Base-by-base conservation (phyloP, 2,113 vertebrate genomes). In the Gallinago jamesoni region DNA sequence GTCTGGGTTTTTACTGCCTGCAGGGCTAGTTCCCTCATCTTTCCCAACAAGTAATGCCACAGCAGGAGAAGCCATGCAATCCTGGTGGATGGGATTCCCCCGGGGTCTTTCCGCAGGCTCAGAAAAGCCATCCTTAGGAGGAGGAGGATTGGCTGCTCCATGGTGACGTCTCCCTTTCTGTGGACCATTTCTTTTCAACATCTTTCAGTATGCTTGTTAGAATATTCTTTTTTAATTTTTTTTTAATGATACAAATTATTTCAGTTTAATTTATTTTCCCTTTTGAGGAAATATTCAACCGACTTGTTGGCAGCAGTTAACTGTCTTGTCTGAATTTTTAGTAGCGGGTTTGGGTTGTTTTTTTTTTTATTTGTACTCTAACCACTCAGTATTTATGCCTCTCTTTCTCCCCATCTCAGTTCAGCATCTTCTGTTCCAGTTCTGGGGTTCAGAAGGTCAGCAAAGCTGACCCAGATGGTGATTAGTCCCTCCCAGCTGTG, bases 221-320 rank as follows among this genome's bases (percentile, higher is more conserved):
- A 79, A 56, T 76, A 82, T 66, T 89, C 21, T 72, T 87, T 79
- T 76, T 48, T 1, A 62, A 48, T 35, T 87, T 87, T 94, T 94
- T 94, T 97, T 90, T 16, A 93, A 74, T n/a, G 1, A 90, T 87
- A 87, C 55, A 74, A 68, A 93, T 95, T 74, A 41, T 92, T 92
- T 95, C 87, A 86, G 87, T 75, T 90, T 90, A 86, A 76, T 96
- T 94, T 93, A 96, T 96, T 97, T 97, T 97, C 88, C 92, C 90
- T 96, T 97, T 96, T 96, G 94, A 96, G 97, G 97, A 97, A 97
- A 96, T 85, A 57, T 3, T 92, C 90, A 91, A 59, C 84, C 1
- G 17, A 76, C 94, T 80, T 62, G 76, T 90, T 94, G 95, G 94
- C 96, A 95, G 96, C 93, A 91, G 67, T 92, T 90, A 67, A 93